Evolutionary conservation across 2,113 vertebrate genomes (phyloP).

Genomic region (Verasper variegatus): DNA sequence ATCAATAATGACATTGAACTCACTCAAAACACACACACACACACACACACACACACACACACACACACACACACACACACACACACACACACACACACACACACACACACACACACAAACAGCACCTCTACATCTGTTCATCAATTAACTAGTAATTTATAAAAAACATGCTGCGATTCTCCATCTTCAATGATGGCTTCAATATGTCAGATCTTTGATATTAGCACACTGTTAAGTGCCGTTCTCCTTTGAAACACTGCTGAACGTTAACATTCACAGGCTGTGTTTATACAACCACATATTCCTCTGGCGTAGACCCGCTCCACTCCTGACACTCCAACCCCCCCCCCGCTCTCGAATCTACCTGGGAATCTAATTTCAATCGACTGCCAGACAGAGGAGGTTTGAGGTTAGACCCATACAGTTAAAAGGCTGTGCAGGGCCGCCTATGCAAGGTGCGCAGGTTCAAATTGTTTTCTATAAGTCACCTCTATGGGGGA

Average conservation of each 20-base stretch:
- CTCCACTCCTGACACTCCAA: constrained; percentile 14
- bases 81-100: not conserved
- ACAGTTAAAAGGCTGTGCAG: constrained; percentile 67
- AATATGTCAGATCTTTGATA: not conserved
- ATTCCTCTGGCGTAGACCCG: constrained; percentile 43
- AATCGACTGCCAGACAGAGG: constrained; percentile 73
- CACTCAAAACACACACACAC: not conserved
- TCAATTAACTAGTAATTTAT: constrained; percentile 29
- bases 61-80: not conserved
- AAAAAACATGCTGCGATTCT: not conserved
- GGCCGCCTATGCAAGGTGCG: constrained; percentile 56
- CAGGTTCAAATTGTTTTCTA: constrained; percentile 80
- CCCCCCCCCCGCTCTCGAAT: constrained; percentile 16
- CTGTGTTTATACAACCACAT: constrained; percentile 58
- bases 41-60: not conserved
- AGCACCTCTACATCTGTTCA: constrained; percentile 5
- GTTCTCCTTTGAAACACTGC: constrained; percentile 25
- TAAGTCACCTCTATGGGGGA: constrained; percentile 80
- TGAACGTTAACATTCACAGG: constrained; percentile 28
- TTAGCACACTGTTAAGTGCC: constrained; percentile 3
- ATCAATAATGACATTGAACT: constrained; percentile 55
- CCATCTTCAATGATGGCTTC: not conserved
- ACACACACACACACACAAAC: not conserved
- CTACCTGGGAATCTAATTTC: constrained; percentile 77
- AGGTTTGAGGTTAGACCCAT: constrained; percentile 76